These are phyloP conservation scores for Centropus bengalensis DNA, from an alignment of 2,113 vertebrate species.

Conservation along the genomic window DNA sequence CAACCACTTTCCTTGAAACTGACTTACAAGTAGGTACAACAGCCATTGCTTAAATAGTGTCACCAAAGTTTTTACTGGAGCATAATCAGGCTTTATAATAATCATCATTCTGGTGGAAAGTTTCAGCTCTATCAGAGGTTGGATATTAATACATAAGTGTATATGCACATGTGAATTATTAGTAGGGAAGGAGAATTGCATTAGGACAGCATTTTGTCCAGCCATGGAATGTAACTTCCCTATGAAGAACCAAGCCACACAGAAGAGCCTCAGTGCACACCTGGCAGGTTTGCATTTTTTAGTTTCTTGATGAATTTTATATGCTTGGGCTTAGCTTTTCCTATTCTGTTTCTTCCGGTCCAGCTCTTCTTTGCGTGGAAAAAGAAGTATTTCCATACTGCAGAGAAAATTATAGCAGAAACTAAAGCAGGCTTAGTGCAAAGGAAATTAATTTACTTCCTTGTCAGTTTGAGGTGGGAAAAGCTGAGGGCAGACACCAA, in stretches of 20 bases:
- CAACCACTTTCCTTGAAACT: not conserved
- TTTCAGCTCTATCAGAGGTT: not conserved
- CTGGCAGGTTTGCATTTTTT: not conserved
- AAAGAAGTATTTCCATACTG: not conserved
- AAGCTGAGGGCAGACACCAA: not conserved
- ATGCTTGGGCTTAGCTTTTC: not conserved
- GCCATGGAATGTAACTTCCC: accelerated
- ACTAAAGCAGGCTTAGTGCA: not conserved
- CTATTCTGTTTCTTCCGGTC: not conserved
- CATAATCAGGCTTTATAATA: not conserved
- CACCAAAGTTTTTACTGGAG: not conserved
- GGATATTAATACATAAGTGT: not conserved
- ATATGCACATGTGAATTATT: not conserved
- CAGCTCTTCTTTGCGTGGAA: not conserved
- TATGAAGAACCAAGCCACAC: not conserved
- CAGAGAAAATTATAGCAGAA: not conserved
- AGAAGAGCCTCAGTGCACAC: not conserved
- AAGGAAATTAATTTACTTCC: not conserved
- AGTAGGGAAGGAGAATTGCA: not conserved
- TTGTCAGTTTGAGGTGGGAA: not conserved
- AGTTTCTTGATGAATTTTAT: not conserved
- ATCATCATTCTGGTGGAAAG: not conserved
- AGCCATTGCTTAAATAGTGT: accelerated
- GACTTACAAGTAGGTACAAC: not conserved
- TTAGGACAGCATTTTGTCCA: not conserved